phyloP scores from a whole-genome alignment of 2,797 vertebrate species.

The Threskiornis aethiopicus region DNA sequence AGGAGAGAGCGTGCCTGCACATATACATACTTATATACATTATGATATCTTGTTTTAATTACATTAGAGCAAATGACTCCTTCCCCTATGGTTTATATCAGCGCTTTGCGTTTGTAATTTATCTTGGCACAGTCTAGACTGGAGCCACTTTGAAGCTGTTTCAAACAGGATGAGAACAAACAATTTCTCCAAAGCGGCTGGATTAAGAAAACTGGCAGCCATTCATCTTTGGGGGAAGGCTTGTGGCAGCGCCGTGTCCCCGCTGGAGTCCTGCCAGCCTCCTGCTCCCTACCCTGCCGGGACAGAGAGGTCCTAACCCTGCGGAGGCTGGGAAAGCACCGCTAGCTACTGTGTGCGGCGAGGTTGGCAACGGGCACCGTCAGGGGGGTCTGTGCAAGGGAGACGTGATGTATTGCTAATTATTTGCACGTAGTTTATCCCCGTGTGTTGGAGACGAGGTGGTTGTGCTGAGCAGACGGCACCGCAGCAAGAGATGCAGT shows the following conservation, averaged over 20 bases:
- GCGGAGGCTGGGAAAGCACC: not conserved
- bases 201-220: constrained; percentile 61
- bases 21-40: constrained; percentile 57
- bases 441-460: not conserved
- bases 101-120: constrained; percentile 81
- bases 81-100: constrained; percentile 83
- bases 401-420: not conserved
- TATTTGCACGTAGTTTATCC: not conserved
- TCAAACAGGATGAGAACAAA: constrained; percentile 77
- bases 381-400: not conserved
- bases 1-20: constrained; percentile 7
- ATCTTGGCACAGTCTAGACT: constrained; percentile 86
- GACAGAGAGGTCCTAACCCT: not conserved
- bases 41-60: constrained; percentile 83
- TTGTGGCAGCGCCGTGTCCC: constrained; percentile 16
- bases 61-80: constrained; percentile 85
- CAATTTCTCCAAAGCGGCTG: constrained; percentile 71
- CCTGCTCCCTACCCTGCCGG: not conserved
- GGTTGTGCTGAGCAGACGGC: not conserved
- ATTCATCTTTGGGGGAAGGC: constrained; percentile 56
- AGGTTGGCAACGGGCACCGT: not conserved
- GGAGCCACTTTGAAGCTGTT: constrained; percentile 83
- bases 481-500: not conserved
- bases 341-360: not conserved
- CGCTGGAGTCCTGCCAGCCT: constrained; percentile 26